Evolutionary conservation across 2,888 invertebrate genomes (phyloP).

Genomic region (Nebria salina): DNA sequence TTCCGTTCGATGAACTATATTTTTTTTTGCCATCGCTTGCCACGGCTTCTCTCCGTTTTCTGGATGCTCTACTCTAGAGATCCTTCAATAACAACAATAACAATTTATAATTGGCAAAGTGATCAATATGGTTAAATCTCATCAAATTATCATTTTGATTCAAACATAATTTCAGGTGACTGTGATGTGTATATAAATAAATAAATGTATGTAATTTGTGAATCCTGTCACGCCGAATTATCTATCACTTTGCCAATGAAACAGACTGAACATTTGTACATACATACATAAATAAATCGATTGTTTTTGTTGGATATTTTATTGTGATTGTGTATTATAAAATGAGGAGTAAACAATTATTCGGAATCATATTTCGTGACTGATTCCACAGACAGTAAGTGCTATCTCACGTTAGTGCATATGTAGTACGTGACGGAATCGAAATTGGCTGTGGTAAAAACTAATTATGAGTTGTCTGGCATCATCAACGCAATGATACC

Average conservation of each 20-base stretch:
- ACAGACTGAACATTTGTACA: background rate
- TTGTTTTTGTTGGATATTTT: background rate
- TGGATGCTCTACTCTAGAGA: background rate
- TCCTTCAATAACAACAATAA: background rate
- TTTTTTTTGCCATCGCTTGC: conserved; percentile 23
- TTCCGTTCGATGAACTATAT: conserved; percentile 18
- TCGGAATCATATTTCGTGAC: background rate
- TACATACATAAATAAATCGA: background rate
- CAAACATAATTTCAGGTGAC: too few species aligned
- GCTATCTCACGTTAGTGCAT: background rate
- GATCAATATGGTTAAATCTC: background rate
- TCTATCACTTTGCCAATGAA: background rate
- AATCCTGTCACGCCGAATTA: background rate
- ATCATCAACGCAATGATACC: background rate
- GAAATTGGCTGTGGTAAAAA: conserved; percentile 1
- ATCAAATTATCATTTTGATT: background rate
- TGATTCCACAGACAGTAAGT: background rate
- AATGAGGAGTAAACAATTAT: background rate
- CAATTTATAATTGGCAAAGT: background rate
- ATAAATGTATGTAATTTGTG: background rate
- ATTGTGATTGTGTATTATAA: background rate
- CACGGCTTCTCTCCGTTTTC: conserved; percentile 3
- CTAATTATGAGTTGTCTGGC: background rate
- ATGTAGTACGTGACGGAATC: background rate
- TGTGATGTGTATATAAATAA: too few species aligned